Base-by-base conservation (phyloP, 1,140 invertebrate species). In the Aphaenogaster rudis region DNA sequence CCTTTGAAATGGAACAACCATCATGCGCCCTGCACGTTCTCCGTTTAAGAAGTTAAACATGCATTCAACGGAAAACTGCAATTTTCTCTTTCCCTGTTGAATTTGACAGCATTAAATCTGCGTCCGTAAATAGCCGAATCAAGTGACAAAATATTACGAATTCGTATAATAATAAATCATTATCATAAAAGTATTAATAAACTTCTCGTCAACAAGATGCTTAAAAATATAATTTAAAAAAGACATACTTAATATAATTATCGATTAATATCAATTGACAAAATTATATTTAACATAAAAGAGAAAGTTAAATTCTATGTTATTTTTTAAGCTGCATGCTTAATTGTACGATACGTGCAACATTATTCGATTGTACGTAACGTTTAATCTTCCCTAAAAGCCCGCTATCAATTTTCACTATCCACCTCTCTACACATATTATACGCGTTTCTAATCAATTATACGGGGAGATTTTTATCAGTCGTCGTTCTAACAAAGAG, bases 281-380 rank as follows among this genome's bases (percentile, higher is more conserved):
- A 2, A 69, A 74, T 39, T 74, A 4, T 7, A 54, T 59, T 13
- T 42, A 42, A 76, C 1, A 15, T 28, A 48, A 63, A 63, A 3
- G 6, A 3, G 6, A 33, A 21, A 3, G 28, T 50, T 64, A 63
- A 64, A 64, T 78, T 48, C 9, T 3, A 36, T 33, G 9, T 4
- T 33, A 64, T 36, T 66, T 36, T 66, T 1, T 64, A 50, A 79
- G 7, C 17, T 21, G n/a, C 28, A 48, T 79, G 42, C 2, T 76
- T 42, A 69, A 15, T 69, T 66, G 11, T 66, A 78, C 8, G 39
- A 33, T 78, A 64, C 39, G 42, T 78, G 42, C 54, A 64, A 78
- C 57, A 9, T 50, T 79, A 48, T 66, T 66, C 0, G 28, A 79
- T 48, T 79, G 45, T 66, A 79, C 77, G 59, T 66, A 76, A 79